Conservation (phyloP, 2,888 invertebrate species). For the Xestia xanthographa region DNA sequence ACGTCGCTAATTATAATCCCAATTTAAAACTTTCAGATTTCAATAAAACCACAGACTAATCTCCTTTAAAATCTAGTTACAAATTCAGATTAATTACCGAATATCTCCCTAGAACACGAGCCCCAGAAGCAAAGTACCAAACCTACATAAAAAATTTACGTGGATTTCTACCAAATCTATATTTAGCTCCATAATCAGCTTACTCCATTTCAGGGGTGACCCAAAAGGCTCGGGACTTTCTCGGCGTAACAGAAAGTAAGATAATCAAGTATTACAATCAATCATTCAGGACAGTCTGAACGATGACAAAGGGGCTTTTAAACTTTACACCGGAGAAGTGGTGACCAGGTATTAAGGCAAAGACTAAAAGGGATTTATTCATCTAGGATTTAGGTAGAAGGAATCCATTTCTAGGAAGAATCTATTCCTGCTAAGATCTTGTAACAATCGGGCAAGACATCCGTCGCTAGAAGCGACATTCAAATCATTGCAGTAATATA, state of each 20-base stretch:
- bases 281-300: slow-evolving; percentile 52
- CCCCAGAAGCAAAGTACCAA: neutral
- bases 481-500: too few relatives aligned
- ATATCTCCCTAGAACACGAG: slow-evolving; percentile 1
- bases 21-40: neutral
- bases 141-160: slow-evolving; percentile 25
- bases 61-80: neutral
- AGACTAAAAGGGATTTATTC: neutral
- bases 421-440: neutral
- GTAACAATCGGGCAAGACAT: too few relatives aligned
- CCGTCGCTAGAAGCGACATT: too few relatives aligned
- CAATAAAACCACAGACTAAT: slow-evolving; percentile 4
- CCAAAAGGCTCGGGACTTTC: slow-evolving; percentile 42
- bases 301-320: slow-evolving; percentile 58
- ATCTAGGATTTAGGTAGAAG: neutral
- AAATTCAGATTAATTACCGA: slow-evolving; percentile 1
- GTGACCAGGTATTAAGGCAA: slow-evolving; percentile 26
- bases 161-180: slow-evolving; percentile 27
- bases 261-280: slow-evolving; percentile 60
- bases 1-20: neutral
- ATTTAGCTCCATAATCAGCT: slow-evolving; percentile 50
- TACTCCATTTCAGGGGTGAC: slow-evolving; percentile 39
- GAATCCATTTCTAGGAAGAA: neutral
- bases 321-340: slow-evolving; percentile 46
- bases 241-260: slow-evolving; percentile 26